Conservation (phyloP, 1,140 invertebrate genomes). For the Dryas iulia region DNA sequence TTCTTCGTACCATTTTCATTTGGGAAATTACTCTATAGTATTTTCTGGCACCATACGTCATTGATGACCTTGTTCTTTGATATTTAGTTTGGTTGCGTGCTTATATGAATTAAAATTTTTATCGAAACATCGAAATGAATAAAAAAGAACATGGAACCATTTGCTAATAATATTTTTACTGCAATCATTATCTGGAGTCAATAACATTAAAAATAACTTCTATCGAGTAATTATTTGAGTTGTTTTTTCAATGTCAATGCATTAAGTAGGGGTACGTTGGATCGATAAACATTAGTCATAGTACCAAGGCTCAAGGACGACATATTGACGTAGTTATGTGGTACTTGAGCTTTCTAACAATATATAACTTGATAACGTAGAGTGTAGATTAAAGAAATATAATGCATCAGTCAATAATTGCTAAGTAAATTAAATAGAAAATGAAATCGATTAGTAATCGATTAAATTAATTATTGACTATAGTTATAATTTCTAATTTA, state of each 20-base stretch:
- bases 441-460: background rate
- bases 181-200: background rate
- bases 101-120: background rate
- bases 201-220: background rate
- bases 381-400: background rate
- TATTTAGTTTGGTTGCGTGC: background rate
- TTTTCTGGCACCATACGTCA: background rate
- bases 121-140: background rate
- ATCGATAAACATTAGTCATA: background rate
- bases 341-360: background rate
- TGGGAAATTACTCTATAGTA: background rate
- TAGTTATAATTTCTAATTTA: too few species aligned
- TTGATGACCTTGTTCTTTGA: conserved; percentile 7
- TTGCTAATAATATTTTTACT: background rate
- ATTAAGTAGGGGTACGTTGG: background rate
- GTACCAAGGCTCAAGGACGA: background rate
- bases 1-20: background rate
- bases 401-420: background rate
- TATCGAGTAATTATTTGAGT: background rate
- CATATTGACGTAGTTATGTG: background rate
- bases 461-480: background rate
- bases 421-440: background rate
- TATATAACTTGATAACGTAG: background rate
- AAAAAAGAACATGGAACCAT: background rate
- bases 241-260: background rate